Evolutionary conservation across 2,888 invertebrate species (phyloP).

Genomic region (Eulithis testata): DNA sequence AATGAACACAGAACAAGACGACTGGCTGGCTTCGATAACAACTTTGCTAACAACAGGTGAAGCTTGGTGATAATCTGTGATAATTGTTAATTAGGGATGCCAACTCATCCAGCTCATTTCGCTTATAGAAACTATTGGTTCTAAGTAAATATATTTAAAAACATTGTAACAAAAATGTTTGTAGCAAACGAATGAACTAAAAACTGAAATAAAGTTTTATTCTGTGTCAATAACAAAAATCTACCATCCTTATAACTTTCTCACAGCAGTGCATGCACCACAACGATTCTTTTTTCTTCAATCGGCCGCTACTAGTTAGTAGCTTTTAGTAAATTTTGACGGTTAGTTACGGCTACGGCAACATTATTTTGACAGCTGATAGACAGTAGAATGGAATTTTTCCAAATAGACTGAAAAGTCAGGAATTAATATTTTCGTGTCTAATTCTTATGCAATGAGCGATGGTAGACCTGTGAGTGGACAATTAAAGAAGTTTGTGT

Average conservation of each 20-base stretch:
- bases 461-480: conserved; percentile 78
- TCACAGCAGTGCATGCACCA: too few species aligned
- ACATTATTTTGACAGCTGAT: background rate
- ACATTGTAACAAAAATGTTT: background rate
- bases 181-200: too few species aligned
- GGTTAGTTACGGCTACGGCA: background rate
- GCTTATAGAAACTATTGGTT: background rate
- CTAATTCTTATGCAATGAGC: conserved; percentile 80
- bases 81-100: conserved; percentile 36
- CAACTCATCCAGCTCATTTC: conserved; percentile 13
- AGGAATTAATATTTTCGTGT: conserved; percentile 21
- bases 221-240: too few species aligned
- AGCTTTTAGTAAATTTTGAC: too few species aligned
- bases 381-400: conserved; percentile 1
- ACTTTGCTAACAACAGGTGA: conserved; percentile 24
- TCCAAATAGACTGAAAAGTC: conserved; percentile 8
- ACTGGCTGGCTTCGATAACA: conserved; percentile 24
- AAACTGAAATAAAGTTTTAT: too few species aligned
- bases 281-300: background rate
- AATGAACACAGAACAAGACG: background rate
- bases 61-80: conserved; percentile 33
- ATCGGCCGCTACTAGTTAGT: background rate
- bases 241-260: too few species aligned
- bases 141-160: background rate
- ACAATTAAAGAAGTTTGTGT: conserved; percentile 93